These are phyloP conservation scores for Machaerirhynchus nigripectus DNA, from an alignment of 2,113 vertebrate genomes.

Conservation along the genomic window DNA sequence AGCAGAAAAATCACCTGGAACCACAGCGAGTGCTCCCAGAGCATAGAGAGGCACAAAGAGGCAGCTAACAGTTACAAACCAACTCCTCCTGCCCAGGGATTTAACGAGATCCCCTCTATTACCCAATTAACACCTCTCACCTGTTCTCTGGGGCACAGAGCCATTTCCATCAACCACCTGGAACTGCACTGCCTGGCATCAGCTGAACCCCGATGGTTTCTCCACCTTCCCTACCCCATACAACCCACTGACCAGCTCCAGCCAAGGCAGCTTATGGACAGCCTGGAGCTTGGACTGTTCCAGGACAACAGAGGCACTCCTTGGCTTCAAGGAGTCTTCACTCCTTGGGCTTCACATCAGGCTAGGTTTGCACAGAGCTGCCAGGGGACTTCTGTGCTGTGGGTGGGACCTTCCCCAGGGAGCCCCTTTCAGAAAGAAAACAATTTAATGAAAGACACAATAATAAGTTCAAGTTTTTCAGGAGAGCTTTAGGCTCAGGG, in stretches of 20 bases:
- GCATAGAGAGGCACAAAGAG: not conserved
- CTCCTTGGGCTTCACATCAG: not conserved
- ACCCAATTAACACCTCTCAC: not conserved
- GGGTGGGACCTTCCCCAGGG: not conserved
- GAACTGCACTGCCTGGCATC: not conserved
- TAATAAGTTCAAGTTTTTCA: not conserved
- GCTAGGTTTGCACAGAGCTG: not conserved
- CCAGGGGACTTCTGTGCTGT: fast-evolving
- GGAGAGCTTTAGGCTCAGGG: not conserved
- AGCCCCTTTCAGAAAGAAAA: not conserved
- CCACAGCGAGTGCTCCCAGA: not conserved
- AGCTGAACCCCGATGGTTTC: not conserved
- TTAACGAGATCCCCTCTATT: not conserved
- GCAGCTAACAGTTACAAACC: not conserved
- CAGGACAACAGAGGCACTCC: not conserved
- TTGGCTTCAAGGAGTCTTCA: not conserved
- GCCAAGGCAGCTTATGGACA: not conserved
- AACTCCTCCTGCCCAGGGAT: not conserved
- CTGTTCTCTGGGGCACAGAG: not conserved
- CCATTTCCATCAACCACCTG: not conserved
- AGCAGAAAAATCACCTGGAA: not conserved
- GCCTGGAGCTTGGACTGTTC: not conserved
- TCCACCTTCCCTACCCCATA: not conserved
- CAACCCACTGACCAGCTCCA: not conserved
- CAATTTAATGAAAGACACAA: not conserved